A percentile compares a stretch with the other conserved stretches of the same genome.
Evolutionary conservation across 2,888 invertebrate species (phyloP).

Genomic region (Nomada hirtipes): DNA sequence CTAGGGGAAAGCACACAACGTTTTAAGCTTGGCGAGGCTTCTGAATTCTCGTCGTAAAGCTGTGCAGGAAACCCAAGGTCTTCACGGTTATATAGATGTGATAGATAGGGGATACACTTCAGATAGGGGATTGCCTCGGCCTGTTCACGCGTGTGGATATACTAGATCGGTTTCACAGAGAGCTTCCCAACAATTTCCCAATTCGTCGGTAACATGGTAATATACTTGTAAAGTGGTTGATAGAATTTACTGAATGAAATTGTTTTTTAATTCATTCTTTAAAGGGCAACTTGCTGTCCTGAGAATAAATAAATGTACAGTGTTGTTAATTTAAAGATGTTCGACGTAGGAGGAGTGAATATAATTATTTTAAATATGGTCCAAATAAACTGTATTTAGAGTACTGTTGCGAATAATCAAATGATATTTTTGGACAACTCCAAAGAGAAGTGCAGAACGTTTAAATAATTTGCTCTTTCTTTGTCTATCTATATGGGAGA

Average conservation of each 20-base stretch:
- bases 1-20: neutral
- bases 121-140: conserved; percentile 32
- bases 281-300: too few relatives aligned
- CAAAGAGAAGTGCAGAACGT: too few relatives aligned
- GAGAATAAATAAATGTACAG: too few relatives aligned
- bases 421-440: too few relatives aligned
- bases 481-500: too few relatives aligned
- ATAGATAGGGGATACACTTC: conserved; percentile 45
- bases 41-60: conserved; percentile 16
- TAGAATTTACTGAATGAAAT: neutral
- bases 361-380: too few relatives aligned
- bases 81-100: conserved; percentile 19
- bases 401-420: too few relatives aligned
- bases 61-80: conserved; percentile 19
- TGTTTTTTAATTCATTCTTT: too few relatives aligned
- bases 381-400: too few relatives aligned
- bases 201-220: neutral
- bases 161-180: neutral
- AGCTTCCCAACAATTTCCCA: neutral
- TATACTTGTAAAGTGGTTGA: neutral
- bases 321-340: too few relatives aligned
- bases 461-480: too few relatives aligned
- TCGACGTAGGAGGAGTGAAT: too few relatives aligned
- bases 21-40: conserved; percentile 22
- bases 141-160: conserved; percentile 19